Evolutionary conservation across 2,888 invertebrate genomes (phyloP).

Genomic region (Alviniconcha strummeri): DNA sequence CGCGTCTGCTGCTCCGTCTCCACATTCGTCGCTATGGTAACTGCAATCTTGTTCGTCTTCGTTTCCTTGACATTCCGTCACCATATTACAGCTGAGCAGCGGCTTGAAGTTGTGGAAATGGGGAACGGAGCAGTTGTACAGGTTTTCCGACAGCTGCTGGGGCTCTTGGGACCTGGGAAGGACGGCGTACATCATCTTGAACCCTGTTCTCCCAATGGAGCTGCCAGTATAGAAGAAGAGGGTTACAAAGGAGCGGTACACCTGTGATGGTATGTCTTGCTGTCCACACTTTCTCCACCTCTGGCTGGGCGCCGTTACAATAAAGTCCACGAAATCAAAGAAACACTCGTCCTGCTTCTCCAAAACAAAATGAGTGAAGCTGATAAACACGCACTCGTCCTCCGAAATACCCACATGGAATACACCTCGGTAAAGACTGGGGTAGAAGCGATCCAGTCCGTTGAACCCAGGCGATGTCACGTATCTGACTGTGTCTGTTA

Average conservation of each 20-base stretch:
- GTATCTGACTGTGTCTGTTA: no score
- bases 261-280: not conserved
- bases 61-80: not conserved
- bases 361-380: no score
- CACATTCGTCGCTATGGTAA: not conserved
- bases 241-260: no score
- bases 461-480: no score
- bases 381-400: no score
- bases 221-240: not conserved
- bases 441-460: no score
- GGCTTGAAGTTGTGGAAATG: not conserved
- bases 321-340: not conserved
- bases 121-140: not conserved
- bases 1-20: not conserved
- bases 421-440: no score
- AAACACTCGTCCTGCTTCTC: not conserved
- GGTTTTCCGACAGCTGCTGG: no score
- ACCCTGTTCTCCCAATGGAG: not conserved
- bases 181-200: not conserved
- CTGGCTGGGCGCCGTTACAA: no score
- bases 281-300: not conserved
- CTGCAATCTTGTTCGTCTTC: slow-evolving; percentile 4
- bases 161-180: not conserved
- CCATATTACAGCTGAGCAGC: not conserved
- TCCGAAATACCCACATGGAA: no score